A percentile compares a stretch with the other conserved stretches of the same genome.
These are phyloP conservation scores for Peromyscus melanophrys DNA, from an alignment of 2,797 vertebrate genomes.

Conservation along the genomic window DNA sequence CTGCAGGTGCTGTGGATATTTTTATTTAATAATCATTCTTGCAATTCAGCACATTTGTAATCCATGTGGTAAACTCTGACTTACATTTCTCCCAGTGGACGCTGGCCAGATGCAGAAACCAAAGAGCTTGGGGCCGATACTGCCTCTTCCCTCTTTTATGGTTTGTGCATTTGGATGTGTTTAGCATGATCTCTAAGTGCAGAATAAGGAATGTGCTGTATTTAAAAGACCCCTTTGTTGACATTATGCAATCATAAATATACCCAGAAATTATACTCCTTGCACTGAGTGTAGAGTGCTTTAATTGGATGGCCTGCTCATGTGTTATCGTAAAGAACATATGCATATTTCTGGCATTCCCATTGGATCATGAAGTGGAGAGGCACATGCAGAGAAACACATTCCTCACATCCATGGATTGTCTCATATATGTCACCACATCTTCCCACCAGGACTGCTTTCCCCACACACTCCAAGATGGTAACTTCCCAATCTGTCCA, in stretches of 20 bases:
- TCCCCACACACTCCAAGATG: constrained; percentile 66
- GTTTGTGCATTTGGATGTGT: constrained; percentile 86
- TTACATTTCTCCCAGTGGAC: constrained; percentile 91
- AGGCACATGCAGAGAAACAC: constrained; percentile 49
- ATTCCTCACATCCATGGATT: constrained; percentile 74
- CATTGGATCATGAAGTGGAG: constrained; percentile 48
- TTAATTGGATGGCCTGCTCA: constrained; percentile 81
- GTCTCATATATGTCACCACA: constrained; percentile 73
- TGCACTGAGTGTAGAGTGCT: constrained; percentile 73
- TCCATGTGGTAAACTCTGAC: constrained; percentile 92
- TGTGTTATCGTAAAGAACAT: constrained; percentile 78
- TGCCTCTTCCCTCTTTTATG: constrained; percentile 85
- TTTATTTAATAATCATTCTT: constrained; percentile 93
- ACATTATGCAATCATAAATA: constrained; percentile 87
- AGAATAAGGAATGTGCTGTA: constrained; percentile 84
- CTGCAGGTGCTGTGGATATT: constrained; percentile 93
- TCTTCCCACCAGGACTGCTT: constrained; percentile 80
- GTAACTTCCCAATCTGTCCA: constrained; percentile 79
- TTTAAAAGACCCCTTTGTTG: constrained; percentile 87
- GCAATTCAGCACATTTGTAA: constrained; percentile 94
- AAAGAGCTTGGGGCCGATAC: constrained; percentile 85
- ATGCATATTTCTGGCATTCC: constrained; percentile 39
- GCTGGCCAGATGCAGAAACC: constrained; percentile 85
- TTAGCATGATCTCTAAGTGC: constrained; percentile 88
- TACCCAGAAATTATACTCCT: constrained; percentile 81